phyloP scores from a whole-genome alignment of 1,140 invertebrate species.

The Parapsyche elsis region DNA sequence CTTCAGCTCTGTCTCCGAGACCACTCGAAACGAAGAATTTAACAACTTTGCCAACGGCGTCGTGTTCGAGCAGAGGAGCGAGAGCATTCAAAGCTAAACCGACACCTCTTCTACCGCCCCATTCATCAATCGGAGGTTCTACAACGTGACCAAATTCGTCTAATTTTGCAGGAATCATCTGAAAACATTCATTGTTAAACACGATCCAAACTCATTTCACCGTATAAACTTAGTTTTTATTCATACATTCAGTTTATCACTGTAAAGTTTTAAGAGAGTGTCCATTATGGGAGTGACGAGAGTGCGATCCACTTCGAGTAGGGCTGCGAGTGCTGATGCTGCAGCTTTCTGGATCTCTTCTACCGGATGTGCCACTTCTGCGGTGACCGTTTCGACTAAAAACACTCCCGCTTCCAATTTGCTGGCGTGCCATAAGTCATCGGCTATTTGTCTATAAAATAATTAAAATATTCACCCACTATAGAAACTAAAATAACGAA shows the following conservation, averaged over 20 bases:
- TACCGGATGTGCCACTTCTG: conserved; percentile 83
- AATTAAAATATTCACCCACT: no score
- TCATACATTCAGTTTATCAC: conserved; percentile 74
- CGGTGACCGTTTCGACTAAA: conserved; percentile 74
- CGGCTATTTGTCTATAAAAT: conserved; percentile 71
- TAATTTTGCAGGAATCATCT: conserved; percentile 86
- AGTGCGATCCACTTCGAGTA: conserved; percentile 70
- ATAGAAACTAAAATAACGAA: neutral
- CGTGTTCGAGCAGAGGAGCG: conserved; percentile 74
- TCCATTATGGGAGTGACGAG: conserved; percentile 71
- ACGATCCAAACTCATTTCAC: neutral
- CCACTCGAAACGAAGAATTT: conserved; percentile 89
- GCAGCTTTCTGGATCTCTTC: conserved; percentile 83
- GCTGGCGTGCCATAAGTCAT: conserved; percentile 75
- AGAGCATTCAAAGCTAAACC: conserved; percentile 83
- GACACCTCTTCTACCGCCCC: conserved; percentile 88
- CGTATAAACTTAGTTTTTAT: neutral
- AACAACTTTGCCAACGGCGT: conserved; percentile 77
- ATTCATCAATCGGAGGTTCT: conserved; percentile 86
- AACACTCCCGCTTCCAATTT: conserved; percentile 69
- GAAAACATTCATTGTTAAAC: conserved; percentile 47
- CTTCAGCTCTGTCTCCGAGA: conserved; percentile 84
- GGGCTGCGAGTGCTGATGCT: conserved; percentile 77
- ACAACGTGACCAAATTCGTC: conserved; percentile 93
- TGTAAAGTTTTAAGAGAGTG: conserved; percentile 79